Conservation (phyloP, 2,888 invertebrate genomes). For the Lithodes maja region DNA sequence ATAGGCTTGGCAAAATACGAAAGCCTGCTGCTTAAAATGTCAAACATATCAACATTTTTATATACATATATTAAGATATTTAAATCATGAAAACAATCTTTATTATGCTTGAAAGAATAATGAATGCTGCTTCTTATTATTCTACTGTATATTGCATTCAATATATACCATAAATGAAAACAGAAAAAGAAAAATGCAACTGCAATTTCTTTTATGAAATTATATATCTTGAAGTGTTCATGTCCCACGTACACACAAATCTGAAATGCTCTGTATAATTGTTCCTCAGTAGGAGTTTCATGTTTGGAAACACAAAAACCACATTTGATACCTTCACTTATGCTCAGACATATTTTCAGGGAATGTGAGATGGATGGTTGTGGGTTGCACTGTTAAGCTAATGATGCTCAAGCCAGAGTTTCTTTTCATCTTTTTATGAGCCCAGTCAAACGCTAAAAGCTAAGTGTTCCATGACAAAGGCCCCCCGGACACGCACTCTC, state of each 20-base stretch:
- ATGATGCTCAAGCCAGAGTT: slow-evolving; percentile 49
- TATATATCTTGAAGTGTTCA: background rate
- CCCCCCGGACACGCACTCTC: slow-evolving; percentile 69
- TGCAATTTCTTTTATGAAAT: background rate
- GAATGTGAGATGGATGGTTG: slow-evolving; percentile 39
- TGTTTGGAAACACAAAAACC: slow-evolving; percentile 11
- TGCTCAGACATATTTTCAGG: slow-evolving; percentile 25
- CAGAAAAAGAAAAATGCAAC: slow-evolving; percentile 2
- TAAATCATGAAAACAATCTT: slow-evolving; percentile 20
- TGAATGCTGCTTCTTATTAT: slow-evolving; percentile 49
- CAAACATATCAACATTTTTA: slow-evolving; percentile 64
- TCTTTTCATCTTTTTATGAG: slow-evolving; percentile 15
- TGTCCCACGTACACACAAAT: background rate
- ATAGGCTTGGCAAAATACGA: slow-evolving; percentile 29
- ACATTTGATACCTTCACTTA: slow-evolving; percentile 4
- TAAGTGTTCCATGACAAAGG: slow-evolving; percentile 64
- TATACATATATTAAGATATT: slow-evolving; percentile 57
- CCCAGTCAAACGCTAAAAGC: slow-evolving; percentile 40
- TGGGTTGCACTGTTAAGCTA: slow-evolving; percentile 33
- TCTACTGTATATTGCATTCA: slow-evolving; percentile 34
- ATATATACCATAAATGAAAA: slow-evolving; percentile 1
- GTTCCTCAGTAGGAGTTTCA: slow-evolving; percentile 12
- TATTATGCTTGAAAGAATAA: slow-evolving; percentile 33
- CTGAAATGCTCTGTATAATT: background rate
- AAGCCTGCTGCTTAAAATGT: slow-evolving; percentile 53